These are phyloP conservation scores for Drosophila mimica DNA, from an alignment of 2,888 invertebrate species.

Conservation along the genomic window DNA sequence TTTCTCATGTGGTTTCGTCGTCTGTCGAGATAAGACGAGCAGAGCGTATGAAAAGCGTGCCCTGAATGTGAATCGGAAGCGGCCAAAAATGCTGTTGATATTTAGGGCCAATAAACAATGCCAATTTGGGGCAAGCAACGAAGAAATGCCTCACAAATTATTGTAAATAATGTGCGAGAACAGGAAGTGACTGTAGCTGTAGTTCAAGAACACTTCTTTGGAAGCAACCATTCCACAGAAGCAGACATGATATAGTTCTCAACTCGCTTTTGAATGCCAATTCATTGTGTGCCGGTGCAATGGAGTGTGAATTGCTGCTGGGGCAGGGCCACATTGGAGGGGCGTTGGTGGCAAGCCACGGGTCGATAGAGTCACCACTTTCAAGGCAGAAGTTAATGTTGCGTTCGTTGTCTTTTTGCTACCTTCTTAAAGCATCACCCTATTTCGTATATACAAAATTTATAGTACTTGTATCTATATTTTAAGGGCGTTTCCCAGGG, in stretches of 20 bases:
- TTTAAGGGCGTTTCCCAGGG: conserved; percentile 58
- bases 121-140: conserved; percentile 61
- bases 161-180: conserved; percentile 41
- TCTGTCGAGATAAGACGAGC: conserved; percentile 49
- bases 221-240: conserved; percentile 9
- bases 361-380: conserved; percentile 9
- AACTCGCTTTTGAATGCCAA: conserved; percentile 24
- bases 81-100: conserved; percentile 27
- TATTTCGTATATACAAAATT: conserved; percentile 7
- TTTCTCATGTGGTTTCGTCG: conserved; percentile 35
- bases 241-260: conserved; percentile 26
- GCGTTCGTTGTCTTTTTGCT: conserved; percentile 11
- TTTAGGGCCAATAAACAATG: conserved; percentile 52
- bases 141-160: conserved; percentile 31
- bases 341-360: conserved; percentile 1
- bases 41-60: conserved; percentile 61
- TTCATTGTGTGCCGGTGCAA: conserved; percentile 50
- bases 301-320: conserved; percentile 72
- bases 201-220: conserved; percentile 18
- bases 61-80: conserved; percentile 67
- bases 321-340: conserved; percentile 9
- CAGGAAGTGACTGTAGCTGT: conserved; percentile 43
- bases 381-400: conserved; percentile 42
- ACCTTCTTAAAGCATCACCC: conserved; percentile 5
- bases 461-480: background rate